phyloP scores from a whole-genome alignment of 2,113 vertebrate species.

The Colistium nudipinnis region DNA sequence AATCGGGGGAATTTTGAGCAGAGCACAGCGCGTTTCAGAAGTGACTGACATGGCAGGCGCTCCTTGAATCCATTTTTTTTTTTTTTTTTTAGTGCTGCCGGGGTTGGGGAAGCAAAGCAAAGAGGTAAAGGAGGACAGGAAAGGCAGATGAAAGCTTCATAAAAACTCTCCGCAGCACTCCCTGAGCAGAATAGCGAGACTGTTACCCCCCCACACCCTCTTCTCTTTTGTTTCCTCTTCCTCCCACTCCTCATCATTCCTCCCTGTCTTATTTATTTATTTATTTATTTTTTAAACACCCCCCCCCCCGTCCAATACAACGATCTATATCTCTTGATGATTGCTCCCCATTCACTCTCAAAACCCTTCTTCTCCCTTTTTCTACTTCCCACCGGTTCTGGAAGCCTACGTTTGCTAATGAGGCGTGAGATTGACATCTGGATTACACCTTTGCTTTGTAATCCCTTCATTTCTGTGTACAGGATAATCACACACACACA shows the following conservation, averaged over 20 bases:
- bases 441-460: slow-evolving; percentile 73
- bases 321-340: slow-evolving; percentile 16
- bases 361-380: neutral
- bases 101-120: slow-evolving; percentile 32
- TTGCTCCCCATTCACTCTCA: slow-evolving; percentile 15
- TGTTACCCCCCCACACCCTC: neutral
- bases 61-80: slow-evolving; percentile 55
- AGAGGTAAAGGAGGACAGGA: slow-evolving; percentile 45
- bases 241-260: slow-evolving; percentile 45
- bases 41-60: slow-evolving; percentile 62
- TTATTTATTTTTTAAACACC: slow-evolving; percentile 8
- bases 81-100: slow-evolving; percentile 53
- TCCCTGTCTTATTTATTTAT: neutral
- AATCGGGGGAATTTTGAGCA: slow-evolving; percentile 61
- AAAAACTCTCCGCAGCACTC: slow-evolving; percentile 52
- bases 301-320: slow-evolving; percentile 22
- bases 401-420: slow-evolving; percentile 73
- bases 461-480: slow-evolving; percentile 81
- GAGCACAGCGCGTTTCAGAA: slow-evolving; percentile 56
- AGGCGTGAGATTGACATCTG: slow-evolving; percentile 75
- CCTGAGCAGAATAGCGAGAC: slow-evolving; percentile 43
- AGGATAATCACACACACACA: slow-evolving; percentile 56
- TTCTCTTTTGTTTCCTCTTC: slow-evolving; percentile 55
- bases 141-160: slow-evolving; percentile 67
- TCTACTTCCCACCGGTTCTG: slow-evolving; percentile 22